These are phyloP conservation scores for Syrmaticus mikado DNA, from an alignment of 2,113 vertebrate genomes.

Conservation along the genomic window DNA sequence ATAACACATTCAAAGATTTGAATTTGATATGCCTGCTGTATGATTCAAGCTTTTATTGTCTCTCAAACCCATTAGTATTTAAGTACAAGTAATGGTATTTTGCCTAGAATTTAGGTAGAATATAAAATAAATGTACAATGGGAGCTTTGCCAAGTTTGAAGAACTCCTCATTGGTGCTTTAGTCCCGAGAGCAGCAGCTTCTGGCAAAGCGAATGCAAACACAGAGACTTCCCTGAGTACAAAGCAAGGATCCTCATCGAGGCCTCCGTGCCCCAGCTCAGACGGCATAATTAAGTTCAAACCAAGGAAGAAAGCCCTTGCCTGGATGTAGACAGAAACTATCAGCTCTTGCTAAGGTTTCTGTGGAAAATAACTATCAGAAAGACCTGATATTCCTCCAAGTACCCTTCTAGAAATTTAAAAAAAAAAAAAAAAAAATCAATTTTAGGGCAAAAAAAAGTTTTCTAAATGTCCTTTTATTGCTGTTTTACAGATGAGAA, in stretches of 20 bases:
- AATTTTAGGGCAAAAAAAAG: accelerated
- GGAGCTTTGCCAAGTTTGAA: not conserved
- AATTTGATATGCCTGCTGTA: not conserved
- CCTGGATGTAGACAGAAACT: not conserved
- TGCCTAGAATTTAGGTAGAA: not conserved
- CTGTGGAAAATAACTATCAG: not conserved
- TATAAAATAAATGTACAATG: not conserved
- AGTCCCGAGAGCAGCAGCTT: not conserved
- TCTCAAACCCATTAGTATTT: not conserved
- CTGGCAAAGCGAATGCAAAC: slow-evolving; percentile 24
- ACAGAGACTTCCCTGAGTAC: not conserved
- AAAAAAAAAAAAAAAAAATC: not conserved
- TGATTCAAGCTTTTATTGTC: not conserved
- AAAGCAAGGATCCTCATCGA: slow-evolving; percentile 1
- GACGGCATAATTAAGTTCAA: not conserved
- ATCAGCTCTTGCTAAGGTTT: not conserved
- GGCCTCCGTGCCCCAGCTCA: not conserved
- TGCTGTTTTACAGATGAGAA: not conserved
- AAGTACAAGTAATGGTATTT: slow-evolving; percentile 11
- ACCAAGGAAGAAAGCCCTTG: not conserved
- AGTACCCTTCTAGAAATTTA: not conserved
- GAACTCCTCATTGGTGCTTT: not conserved
- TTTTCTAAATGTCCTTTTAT: not conserved
- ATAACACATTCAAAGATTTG: not conserved
- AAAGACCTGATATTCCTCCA: not conserved